Base-by-base conservation (phyloP, 2,113 vertebrate species). In the Leucosticte australis region DNA sequence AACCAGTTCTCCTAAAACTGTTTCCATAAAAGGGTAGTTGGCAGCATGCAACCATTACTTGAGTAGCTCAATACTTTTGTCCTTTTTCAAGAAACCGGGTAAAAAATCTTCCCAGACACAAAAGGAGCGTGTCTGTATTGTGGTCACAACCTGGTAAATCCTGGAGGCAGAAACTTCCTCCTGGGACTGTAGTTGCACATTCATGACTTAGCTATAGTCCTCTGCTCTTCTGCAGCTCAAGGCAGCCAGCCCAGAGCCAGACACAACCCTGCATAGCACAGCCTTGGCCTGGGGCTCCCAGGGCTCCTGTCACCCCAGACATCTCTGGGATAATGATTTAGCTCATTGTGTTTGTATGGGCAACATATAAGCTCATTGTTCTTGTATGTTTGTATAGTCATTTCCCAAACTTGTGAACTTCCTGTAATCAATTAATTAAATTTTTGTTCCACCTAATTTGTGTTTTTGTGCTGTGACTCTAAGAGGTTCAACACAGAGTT, bases 391-490 rank as follows among this genome's bases (percentile, higher is more conserved):
- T 95, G n/a, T 44, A 33, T 39, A 95, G 78, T 50, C 74, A 17
- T 95, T 95, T 91, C 70, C 50, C 63, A 87, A 89, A 87, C 37
- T 68, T 60, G 35, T 79, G 82, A 89, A 87, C 75, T 96, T 96
- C 95, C 95, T 83, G 84, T 63, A 96, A 93, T 77, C 63, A 94
- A 92, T 94, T 95, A 95, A 89, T 91, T 92, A 71, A 59, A 55
- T 69, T 85, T 87, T 94, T 94, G 44, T 95, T 94, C 82, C 30
- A 13, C 24, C 89, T 91, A 78, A 68, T 83, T 87, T 95, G 33
- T 69, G 33, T 9, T 76, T 80, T 89, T 81, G 18, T 73, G 49
- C 47, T 82, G 44, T 77, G 74, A 80, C 30, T 87, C 46, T 83
- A 42, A 65, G 47, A 88, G 26, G 50, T 62, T 86, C 44, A 67